phyloP scores from a whole-genome alignment of 1,140 invertebrate species.

The Pseudomyrmex flavicornis region DNA sequence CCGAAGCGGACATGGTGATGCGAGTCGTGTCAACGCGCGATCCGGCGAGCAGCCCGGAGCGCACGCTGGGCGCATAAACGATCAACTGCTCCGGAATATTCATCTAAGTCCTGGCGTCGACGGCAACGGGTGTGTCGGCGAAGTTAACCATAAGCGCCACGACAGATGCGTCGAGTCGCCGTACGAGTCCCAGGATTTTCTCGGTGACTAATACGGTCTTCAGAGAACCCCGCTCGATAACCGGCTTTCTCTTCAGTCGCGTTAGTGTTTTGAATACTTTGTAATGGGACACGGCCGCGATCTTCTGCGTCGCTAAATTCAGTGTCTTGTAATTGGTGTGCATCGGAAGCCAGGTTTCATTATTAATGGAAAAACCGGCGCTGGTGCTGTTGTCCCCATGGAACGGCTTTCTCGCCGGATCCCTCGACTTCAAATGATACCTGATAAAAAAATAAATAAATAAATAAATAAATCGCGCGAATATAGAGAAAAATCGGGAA shows the following conservation, averaged over 20 bases:
- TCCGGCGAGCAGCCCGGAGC: conserved; percentile 45
- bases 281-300: conserved; percentile 82
- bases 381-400: conserved; percentile 86
- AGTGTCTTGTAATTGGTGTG: conserved; percentile 85
- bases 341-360: conserved; percentile 87
- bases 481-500: background rate
- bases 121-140: conserved; percentile 2
- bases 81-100: conserved; percentile 68
- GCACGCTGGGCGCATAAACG: conserved; percentile 65
- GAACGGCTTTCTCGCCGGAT: conserved; percentile 87
- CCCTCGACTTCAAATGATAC: conserved; percentile 84
- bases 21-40: conserved; percentile 16
- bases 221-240: conserved; percentile 80
- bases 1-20: conserved; percentile 63
- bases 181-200: conserved; percentile 77
- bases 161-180: conserved; percentile 31
- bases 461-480: background rate
- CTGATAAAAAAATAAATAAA: conserved; percentile 8
- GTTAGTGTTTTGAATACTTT: conserved; percentile 85
- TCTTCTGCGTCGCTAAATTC: conserved; percentile 85
- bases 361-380: conserved; percentile 85
- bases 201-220: conserved; percentile 77
- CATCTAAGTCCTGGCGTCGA: conserved; percentile 67
- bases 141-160: conserved; percentile 75
- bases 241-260: conserved; percentile 79